Base-by-base conservation (phyloP, 37 sponge, comb jelly and placozoan genomes). In the Agelas oroides region DNA sequence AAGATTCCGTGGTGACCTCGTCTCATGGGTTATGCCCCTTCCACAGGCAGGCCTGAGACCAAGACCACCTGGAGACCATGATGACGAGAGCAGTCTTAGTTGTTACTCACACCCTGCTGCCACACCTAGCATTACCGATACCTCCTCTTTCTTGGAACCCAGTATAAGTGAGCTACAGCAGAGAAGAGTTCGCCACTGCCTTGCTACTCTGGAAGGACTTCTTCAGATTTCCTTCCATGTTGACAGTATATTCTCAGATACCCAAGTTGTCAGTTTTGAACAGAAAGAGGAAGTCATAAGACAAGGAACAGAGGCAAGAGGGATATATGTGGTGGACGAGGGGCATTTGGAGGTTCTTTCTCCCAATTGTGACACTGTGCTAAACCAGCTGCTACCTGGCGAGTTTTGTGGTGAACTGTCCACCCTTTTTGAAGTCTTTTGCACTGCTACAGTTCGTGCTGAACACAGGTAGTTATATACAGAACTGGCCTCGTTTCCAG, bases 351-450 rank as follows among this genome's bases (percentile, higher is more conserved):
- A 81, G 46, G 83, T 82, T 1, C 31, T 54, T 24, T 53, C 77
- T 23, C 58, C 67, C 24, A n/a, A 16, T 8, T 78, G 76, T 15
- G 83, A 77, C 30, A 73, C 41, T 0, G 63, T 70, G 28, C 15
- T 88, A 25, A 30, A 53, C 13, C 25, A 52, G 1, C 59, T 87
- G 54, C 53, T 60, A n/a, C 65, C 70, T 27, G 83, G 83, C 2
- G 89, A 88, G 39, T 81, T 88, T 25, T 88, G 71, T 68, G 83
- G 89, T 33, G 89, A 88, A 58, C 71, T 88, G 32, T 82, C 89
- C 1, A 57, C 77, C 20, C 41, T 88, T 24, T 82, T 88, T 32
- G 40, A 12, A 24, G 52, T 67, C 21, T 54, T 46, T 15, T 75
- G 75, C 57, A 75, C 75, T 31, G 75, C 75, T n/a, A 54, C 75